Evolutionary conservation across 2,888 invertebrate species (phyloP).

Genomic region (Rhyacophila evoluta): DNA sequence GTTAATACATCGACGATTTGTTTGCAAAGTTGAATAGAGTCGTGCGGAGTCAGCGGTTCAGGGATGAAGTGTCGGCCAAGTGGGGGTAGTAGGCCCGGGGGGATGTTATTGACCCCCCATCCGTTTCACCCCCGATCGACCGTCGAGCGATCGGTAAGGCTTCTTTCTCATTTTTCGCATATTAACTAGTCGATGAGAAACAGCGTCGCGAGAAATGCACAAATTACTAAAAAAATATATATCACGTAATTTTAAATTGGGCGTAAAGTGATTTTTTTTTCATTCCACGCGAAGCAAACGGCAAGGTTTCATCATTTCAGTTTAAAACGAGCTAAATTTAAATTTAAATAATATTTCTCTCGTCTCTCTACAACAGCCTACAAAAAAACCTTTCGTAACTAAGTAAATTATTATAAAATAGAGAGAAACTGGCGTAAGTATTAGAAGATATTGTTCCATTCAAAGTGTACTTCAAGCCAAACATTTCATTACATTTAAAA

Average conservation of each 20-base stretch:
- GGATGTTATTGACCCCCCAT: not conserved
- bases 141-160: slow-evolving; percentile 14
- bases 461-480: no score
- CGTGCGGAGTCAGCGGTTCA: slow-evolving; percentile 15
- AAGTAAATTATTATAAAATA: no score
- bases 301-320: no score
- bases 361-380: no score
- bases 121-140: not conserved
- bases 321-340: no score
- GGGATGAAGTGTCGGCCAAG: not conserved
- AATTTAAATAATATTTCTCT: not conserved
- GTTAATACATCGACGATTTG: slow-evolving; percentile 2
- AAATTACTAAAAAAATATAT: not conserved
- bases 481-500: no score
- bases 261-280: no score
- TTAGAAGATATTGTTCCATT: no score
- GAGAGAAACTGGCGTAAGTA: no score
- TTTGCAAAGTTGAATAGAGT: not conserved
- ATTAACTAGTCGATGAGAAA: not conserved
- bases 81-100: not conserved
- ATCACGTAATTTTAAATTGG: slow-evolving; percentile 8
- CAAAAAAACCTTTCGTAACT: no score
- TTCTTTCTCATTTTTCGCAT: slow-evolving; percentile 12
- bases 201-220: slow-evolving; percentile 5
- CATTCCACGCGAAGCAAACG: not conserved